Percentiles rank a stretch among this genome's conserved stretches.
These are phyloP conservation scores for Enteromius radiatus DNA, from an alignment of 2,797 vertebrate species.

Conservation along the genomic window DNA sequence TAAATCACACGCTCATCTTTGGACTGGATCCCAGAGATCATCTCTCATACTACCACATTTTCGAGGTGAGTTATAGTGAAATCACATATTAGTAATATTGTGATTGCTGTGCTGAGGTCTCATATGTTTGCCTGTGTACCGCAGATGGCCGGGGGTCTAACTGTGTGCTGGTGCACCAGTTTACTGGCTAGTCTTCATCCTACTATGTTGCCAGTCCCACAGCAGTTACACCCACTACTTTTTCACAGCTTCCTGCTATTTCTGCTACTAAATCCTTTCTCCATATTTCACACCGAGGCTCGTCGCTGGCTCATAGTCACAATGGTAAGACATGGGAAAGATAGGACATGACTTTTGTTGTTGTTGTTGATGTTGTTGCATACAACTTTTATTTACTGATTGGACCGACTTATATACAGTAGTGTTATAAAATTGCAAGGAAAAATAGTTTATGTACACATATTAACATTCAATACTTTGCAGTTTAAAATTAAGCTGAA, in stretches of 20 bases:
- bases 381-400: neutral
- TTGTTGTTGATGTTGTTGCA: neutral
- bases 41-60: slow-evolving; percentile 86
- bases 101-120: slow-evolving; percentile 12
- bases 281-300: slow-evolving; percentile 83
- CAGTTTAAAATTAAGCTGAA: neutral
- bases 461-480: neutral
- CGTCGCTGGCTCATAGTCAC: slow-evolving; percentile 85
- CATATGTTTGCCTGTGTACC: slow-evolving; percentile 9
- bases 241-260: slow-evolving; percentile 86
- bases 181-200: slow-evolving; percentile 84
- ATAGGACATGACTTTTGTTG: neutral
- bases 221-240: slow-evolving; percentile 84
- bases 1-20: slow-evolving; percentile 88
- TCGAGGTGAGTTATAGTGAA: slow-evolving; percentile 76
- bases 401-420: neutral
- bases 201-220: slow-evolving; percentile 76
- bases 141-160: slow-evolving; percentile 85
- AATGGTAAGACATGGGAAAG: slow-evolving; percentile 63
- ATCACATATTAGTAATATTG: neutral
- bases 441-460: neutral
- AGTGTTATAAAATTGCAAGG: neutral
- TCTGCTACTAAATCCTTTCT: slow-evolving; percentile 86
- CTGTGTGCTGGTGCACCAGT: slow-evolving; percentile 86
- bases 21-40: slow-evolving; percentile 87